Evolutionary conservation across 2,113 vertebrate genomes (phyloP).

Genomic region (Gobio gobio): DNA sequence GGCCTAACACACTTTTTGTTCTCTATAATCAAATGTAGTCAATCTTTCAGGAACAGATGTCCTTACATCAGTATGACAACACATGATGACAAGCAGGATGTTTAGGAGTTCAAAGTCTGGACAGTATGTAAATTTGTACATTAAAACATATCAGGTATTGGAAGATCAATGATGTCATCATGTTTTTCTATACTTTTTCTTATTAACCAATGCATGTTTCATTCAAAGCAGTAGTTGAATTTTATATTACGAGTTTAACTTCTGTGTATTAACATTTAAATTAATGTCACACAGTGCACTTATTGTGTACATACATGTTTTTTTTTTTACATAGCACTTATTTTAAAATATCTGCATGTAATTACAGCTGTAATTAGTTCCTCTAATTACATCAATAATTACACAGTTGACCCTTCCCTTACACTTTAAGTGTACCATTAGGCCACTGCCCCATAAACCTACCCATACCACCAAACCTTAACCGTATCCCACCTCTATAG

Average conservation of each 20-base stretch:
- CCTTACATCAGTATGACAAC: background rate
- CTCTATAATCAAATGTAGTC: slow-evolving; percentile 5
- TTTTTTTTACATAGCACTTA: too few relatives aligned
- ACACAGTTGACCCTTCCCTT: too few relatives aligned
- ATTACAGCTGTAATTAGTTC: too few relatives aligned
- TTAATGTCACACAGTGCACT: too few relatives aligned
- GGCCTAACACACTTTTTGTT: background rate
- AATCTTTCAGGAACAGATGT: background rate
- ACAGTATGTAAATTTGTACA: slow-evolving; percentile 19
- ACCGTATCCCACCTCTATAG: too few relatives aligned
- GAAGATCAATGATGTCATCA: slow-evolving; percentile 31
- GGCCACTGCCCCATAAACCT: too few relatives aligned
- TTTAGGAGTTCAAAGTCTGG: background rate
- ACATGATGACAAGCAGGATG: slow-evolving; percentile 16
- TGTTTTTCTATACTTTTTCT: background rate
- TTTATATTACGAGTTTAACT: background rate
- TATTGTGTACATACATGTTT: too few relatives aligned
- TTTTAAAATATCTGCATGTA: too few relatives aligned
- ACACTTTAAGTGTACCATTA: too few relatives aligned
- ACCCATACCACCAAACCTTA: too few relatives aligned
- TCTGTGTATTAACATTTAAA: too few relatives aligned
- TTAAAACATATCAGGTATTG: slow-evolving; percentile 45
- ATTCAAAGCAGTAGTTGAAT: background rate
- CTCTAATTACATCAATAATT: too few relatives aligned
- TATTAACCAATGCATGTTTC: slow-evolving; percentile 10